Conservation (phyloP, 2,888 invertebrate species). For the Morpho achilles region DNA sequence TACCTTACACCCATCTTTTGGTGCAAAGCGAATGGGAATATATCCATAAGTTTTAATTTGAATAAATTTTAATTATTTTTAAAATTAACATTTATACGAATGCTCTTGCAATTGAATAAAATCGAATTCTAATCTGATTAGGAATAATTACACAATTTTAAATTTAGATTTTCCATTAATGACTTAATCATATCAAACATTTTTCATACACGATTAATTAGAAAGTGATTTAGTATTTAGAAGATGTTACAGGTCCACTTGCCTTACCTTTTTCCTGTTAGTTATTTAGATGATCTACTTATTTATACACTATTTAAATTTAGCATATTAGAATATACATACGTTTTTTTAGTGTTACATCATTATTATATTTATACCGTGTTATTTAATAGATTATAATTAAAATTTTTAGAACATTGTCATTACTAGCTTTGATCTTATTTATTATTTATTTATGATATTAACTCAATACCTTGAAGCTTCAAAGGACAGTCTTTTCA, state of each 20-base stretch:
- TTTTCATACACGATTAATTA: slow-evolving; percentile 3
- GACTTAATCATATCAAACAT: neutral
- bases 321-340: slow-evolving; percentile 18
- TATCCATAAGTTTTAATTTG: too few relatives aligned
- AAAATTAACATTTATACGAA: too few relatives aligned
- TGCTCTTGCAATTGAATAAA: too few relatives aligned
- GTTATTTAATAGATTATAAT: slow-evolving; percentile 6
- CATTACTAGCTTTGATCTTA: too few relatives aligned
- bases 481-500: too few relatives aligned
- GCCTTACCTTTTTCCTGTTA: slow-evolving; percentile 50
- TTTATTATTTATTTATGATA: too few relatives aligned
- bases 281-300: slow-evolving; percentile 16
- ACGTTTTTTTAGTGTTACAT: slow-evolving; percentile 21
- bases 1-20: too few relatives aligned
- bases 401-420: slow-evolving; percentile 3
- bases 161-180: neutral
- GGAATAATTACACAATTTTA: too few relatives aligned
- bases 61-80: too few relatives aligned
- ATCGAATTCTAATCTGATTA: too few relatives aligned
- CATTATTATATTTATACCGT: slow-evolving; percentile 16
- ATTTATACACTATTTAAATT: slow-evolving; percentile 22
- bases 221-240: slow-evolving; percentile 16
- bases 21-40: too few relatives aligned
- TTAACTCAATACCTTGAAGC: too few relatives aligned
- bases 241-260: slow-evolving; percentile 57